Evolutionary conservation across 2,797 vertebrate species (phyloP).

Genomic region (Pseudomugil tenellus): DNA sequence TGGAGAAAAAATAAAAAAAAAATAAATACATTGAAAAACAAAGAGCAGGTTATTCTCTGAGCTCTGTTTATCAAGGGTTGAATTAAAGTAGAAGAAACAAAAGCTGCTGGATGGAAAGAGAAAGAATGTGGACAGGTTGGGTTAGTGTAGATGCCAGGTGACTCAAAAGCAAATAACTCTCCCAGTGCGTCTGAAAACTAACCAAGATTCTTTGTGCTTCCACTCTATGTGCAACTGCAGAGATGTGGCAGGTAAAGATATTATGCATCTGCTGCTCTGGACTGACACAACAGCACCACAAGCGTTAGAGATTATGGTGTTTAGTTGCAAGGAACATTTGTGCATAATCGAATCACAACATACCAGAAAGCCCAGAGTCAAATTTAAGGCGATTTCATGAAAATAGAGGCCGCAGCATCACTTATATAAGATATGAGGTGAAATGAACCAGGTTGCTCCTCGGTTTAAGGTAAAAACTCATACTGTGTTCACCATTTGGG

Average conservation of each 20-base stretch:
- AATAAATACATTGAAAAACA: background rate
- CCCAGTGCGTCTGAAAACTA: background rate
- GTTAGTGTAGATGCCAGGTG: slow-evolving; percentile 10
- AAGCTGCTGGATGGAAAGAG: slow-evolving; percentile 15
- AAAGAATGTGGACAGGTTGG: slow-evolving; percentile 28
- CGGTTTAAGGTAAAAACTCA: slow-evolving; percentile 2
- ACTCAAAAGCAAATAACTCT: slow-evolving; percentile 4
- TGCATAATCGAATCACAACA: too few relatives aligned
- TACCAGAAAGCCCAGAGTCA: too few relatives aligned
- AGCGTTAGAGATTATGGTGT: background rate
- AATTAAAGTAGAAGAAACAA: slow-evolving; percentile 6
- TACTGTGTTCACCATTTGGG: background rate
- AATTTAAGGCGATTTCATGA: slow-evolving; percentile 1
- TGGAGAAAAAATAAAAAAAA: too few relatives aligned
- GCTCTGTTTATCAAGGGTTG: background rate
- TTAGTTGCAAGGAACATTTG: too few relatives aligned
- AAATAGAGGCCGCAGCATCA: slow-evolving; percentile 5
- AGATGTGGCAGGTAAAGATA: background rate
- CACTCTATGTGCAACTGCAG: background rate
- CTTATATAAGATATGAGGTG: background rate
- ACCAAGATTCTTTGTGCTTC: background rate
- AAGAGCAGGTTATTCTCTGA: background rate
- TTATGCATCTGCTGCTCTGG: background rate
- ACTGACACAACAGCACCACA: background rate
- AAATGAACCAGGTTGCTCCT: background rate